Base-by-base conservation (phyloP, 2,113 vertebrate species). In the Leptosomus discolor region DNA sequence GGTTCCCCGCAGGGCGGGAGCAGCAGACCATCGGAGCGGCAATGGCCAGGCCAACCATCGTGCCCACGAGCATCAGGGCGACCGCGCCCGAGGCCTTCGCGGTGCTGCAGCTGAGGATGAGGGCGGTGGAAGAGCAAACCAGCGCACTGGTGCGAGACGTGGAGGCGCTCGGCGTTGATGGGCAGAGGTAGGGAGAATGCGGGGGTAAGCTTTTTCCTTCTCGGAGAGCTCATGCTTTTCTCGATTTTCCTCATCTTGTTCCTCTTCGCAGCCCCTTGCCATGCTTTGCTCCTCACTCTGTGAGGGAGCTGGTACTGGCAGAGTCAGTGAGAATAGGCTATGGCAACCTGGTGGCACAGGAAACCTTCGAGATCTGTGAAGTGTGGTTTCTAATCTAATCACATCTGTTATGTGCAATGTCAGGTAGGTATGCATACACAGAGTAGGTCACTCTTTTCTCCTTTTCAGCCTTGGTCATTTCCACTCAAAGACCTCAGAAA, bases 61-160 rank as follows among this genome's bases (percentile, higher is more conserved):
- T 87, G 57, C 97, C 98, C 39, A 77, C 94, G 34, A 95, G 68
- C 15, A 64, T 98, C 68, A 95, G 83, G 13, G 84, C 97, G 6
- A 96, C 98, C 6, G 92, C 95, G 68, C 97, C 98, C 15, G 98
- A 98, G 86, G 94, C 97, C 48, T 93, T 98, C 77, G 91, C 77
- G 5, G 61, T 97, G 26, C 93, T 99, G 46, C 97, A 97, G 27
- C 97, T 98, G 80, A 97, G 98, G 83, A 97, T 98, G 93, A 88
- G 95, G 79, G 92, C 97, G 29, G 97, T 97, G 6, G 98, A 98
- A 61, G 96, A 98, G 61, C 97, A 98, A 96, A 95, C 98, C 39
- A 96, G 95, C 14, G 75, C 94, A 4, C 87, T 98, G 48, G 80
- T 97, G 65, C 79, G 85, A 57, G 97, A 98, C 12, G 82, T 98